Base-by-base conservation (phyloP, 2,797 vertebrate genomes). In the Girardinus metallicus region DNA sequence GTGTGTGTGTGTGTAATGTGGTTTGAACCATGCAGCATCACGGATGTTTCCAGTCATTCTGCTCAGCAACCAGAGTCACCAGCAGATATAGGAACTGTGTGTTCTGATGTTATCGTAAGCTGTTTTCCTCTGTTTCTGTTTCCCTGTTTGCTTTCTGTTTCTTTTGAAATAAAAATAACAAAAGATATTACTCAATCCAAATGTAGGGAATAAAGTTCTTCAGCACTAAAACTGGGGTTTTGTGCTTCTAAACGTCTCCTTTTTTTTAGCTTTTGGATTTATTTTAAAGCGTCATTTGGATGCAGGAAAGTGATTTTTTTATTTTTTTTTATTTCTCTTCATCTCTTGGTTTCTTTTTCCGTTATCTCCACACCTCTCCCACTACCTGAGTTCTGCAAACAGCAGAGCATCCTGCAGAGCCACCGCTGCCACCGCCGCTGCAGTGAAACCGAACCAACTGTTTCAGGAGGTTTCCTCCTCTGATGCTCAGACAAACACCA, bases 1-100 rank as follows among this genome's bases (percentile, higher is more conserved):
- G 16, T 36, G 44, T 77, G 76, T 77, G 47, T 13, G 39, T 62
- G 39, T 75, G 49, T 84, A 80, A 87, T 89, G 90, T 88, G 88
- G 89, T 85, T 88, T 83, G 8, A 74, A 78, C 57, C 79, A 43
- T 80, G 84, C 80, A 84, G 77, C 82, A 82, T 82, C 77, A 74
- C 74, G 72, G 83, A 89, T 87, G 84, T 89, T 94, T 94, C 91
- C 90, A 89, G 90, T 93, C 88, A 90, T 49, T 85, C 83, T 80
- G 81, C 87, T 81, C 80, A 68, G 80, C 81, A 77, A 78, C 80
- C 80, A 82, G 72, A 77, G 71, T 82, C 44, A 74, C 74, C 73
- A 75, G 78, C 78, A 87, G 64, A 83, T 73, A 71, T 73, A 89
- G 70, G 62, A 86, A 90, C 77, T 71, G 0, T 21, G 41, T 80